Percentiles rank a stretch among this genome's conserved stretches.
phyloP scores from a whole-genome alignment of 2,113 vertebrate genomes.

The Amphiprion ocellaris region DNA sequence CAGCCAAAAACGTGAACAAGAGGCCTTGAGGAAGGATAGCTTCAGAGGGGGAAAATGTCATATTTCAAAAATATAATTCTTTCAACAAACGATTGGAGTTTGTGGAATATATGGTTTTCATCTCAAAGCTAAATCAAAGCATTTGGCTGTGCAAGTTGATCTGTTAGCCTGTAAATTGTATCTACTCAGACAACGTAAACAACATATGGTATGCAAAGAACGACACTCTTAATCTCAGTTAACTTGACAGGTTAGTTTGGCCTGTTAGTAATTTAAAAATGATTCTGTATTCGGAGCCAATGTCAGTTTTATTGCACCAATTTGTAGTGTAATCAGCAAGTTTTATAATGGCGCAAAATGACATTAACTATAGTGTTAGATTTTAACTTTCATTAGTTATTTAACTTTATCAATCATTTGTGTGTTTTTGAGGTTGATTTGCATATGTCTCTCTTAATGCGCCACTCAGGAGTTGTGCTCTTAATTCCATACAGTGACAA shows the following conservation, averaged over 20 bases:
- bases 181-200: constrained; percentile 10
- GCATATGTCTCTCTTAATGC: too few relatives aligned
- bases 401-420: too few relatives aligned
- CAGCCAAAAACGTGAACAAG: constrained; percentile 54
- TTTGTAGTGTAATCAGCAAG: too few relatives aligned
- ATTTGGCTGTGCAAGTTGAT: constrained; percentile 1
- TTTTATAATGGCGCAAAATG: too few relatives aligned
- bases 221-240: neutral
- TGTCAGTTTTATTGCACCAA: neutral
- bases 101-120: neutral
- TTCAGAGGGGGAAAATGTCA: neutral
- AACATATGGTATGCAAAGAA: constrained; percentile 14
- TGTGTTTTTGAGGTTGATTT: too few relatives aligned
- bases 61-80: constrained; percentile 50
- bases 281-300: neutral
- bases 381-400: too few relatives aligned
- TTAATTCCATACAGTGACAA: too few relatives aligned
- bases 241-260: neutral
- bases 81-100: constrained; percentile 25
- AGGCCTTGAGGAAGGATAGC: constrained; percentile 54
- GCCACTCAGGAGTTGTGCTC: too few relatives aligned
- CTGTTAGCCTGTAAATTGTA: neutral
- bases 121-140: constrained; percentile 3
- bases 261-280: constrained; percentile 1
- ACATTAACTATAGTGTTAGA: too few relatives aligned